Base-by-base conservation (phyloP, 2,113 vertebrate species). In the Ceuthmochares aereus region DNA sequence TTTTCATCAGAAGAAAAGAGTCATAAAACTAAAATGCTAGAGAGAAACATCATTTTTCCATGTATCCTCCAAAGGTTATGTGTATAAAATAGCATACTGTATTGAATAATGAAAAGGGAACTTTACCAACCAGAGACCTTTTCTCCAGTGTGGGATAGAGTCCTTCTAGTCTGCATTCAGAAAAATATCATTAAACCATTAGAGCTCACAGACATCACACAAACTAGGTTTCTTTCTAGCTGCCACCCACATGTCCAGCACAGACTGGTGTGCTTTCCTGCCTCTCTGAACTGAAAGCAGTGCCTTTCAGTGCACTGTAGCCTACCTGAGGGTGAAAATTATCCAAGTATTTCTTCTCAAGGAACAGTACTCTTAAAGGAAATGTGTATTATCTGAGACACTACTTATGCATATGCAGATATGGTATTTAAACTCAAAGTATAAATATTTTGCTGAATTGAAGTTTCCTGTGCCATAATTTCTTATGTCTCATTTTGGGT, bases 361-460 rank as follows among this genome's bases (percentile, higher is more conserved):
- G 52, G 68, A 59, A 6, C 20, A 37, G 6, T 55, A 63, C 43
- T 63, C 77, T 43, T 51, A 87, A 91, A 89, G 37, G 32, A 93
- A 93, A 52, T 17, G 6, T 67, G 21, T 51, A 32, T 63, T 82
- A 73, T 86, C 14, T 73, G 84, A 86, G 68, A 40, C 13, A n/a
- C 14, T 73, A 56, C 51, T 90, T 96, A 68, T 18, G 40, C 25
- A 45, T 74, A 67, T 23, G 18, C 23, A 89, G 60, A 87, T 55
- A 66, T 4, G 62, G 40, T 88, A 82, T 93, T 94, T 93, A 85
- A 94, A 82, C 30, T 54, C n/a, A 69, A 79, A 91, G 58, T 83
- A 94, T 79, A 93, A 97, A 94, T 91, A 95, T 94, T 97, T 90
- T 96, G 66, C 84, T 63, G 29, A 72, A 93, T 73, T 87, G 3